Evolutionary conservation across 2,113 vertebrate genomes (phyloP), one percentile per base, ranked within the genome.

Genomic region (Noturus placidus): DNA sequence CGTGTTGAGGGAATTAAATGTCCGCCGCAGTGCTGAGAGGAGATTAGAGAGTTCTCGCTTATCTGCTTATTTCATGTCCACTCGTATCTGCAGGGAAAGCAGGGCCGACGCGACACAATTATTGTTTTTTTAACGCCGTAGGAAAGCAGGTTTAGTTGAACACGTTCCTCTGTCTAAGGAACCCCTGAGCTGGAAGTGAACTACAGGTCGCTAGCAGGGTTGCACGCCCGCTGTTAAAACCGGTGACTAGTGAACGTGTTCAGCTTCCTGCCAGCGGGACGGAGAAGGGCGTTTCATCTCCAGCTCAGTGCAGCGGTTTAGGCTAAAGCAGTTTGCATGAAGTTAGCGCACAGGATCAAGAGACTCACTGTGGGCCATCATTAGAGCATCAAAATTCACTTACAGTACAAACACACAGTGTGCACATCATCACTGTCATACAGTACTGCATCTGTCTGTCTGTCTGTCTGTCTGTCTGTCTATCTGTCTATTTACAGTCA

Each of bases 341-440:
- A 52, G 83, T 74, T 74, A 74, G 70, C 5, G 14, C 38, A 25
- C 27, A 17, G 15, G 79, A 89, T 56, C 25, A 76, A 76, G 56
- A 3, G 17, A 5, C 17, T 81, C 69, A 46, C 81, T 82, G 65
- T 80, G 86, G 85, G 88, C 77, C 35, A 84, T 79, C 65, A 65
- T 70, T 54, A 87, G 27, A 63, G 5, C 82, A 86, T 92, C 89
- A 92, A 93, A 93, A 94, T 93, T 90, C 91, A 90, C 83, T 56
- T 38, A 87, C n/a, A 74, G 6, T 82, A 85, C 92, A 80, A 69
- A 76, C 70, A 89, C 82, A 86, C 92, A 87, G 90, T 85, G 88
- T 90, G 89, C 88, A 87, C 86, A 91, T 91, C 89, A 92, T 92
- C 92, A 92, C 92, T 92, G 92, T 93, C 92, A 94, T 93, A 91